Evolutionary conservation across 2,113 vertebrate species (phyloP), one percentile per base, ranked within the genome.

Genomic region (Sphyrna mokarran): DNA sequence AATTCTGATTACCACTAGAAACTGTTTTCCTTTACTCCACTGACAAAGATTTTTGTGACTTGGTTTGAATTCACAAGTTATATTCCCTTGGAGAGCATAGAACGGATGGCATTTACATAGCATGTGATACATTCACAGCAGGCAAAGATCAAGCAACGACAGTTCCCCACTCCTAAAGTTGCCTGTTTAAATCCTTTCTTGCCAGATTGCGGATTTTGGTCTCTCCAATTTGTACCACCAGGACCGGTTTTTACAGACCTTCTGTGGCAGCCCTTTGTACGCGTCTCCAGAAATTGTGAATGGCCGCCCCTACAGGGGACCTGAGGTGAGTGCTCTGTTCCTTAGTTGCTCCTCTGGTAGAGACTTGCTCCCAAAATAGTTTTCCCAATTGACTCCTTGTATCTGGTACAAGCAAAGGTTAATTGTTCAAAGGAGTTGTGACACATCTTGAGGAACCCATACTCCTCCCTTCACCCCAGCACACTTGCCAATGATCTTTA

Each of bases 281-380:
- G 99, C 99, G 0, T 99, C 99, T 0, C 99, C 99, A 0, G 99
- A 99, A 97, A 99, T 99, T 1, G 98, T 99, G 96, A 99, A 99
- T 0, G 99, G 99, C 6, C 97, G 98, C 37, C 99, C 99, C 0
- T 99, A 99, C 97, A 97, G 93, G 9, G 99, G 99, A 96, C 98
- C 98, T 0, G 98, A 98, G 98, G 98, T 98, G 14, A 96, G 97
- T n/a, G 54, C 18, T 29, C 26, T 11, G 33, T 40, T 48, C 33
- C 26, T 29, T 14, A 33, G n/a, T 29, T 29, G 86, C 22, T 29
- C 85, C 85, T 48, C 0, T 54, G 48, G 43, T 26, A 26, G 43
- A 87, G 43, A 54, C 16, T 40, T 80, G 16, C 85, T 87, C 43
- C 48, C 43, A 58, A 14, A 29, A 1, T 10, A 26, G 58, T 26